Base-by-base conservation (phyloP, 2,888 invertebrate genomes). In the Clitarchus hookeri region DNA sequence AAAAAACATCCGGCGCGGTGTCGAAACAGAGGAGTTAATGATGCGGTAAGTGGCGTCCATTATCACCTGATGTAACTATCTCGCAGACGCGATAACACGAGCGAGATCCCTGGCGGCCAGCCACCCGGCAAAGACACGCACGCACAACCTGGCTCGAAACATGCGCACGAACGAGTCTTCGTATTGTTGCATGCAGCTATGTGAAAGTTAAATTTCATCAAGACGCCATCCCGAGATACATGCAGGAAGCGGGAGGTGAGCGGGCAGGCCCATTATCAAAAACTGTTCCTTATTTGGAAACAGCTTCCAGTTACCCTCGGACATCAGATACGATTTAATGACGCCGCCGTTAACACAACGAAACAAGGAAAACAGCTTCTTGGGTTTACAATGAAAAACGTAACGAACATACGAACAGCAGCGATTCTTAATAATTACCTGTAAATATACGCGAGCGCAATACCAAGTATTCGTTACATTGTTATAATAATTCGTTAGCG, bases 1-100 rank as follows among this genome's bases (percentile, higher is more conserved):
- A 8, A 23, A 65, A 1, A 65, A 11, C 8, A 8, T 16, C 65
- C 13, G 8, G 65, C 19, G 65, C 19, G 8, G n/a, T 65, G 8
- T 65, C 65, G 65, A 65, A 65, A 65, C 65, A 65, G 23, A 65
- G 65, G 65, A 65, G 65, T 65, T 65, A 65, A 65, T 65, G 65
- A 65, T 65, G 65, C 65, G 65, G 12, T 65, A 65, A 65, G 23
- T n/a, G 65, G 65, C 19, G n/a, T 23, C n/a, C 65, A 65, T 65
- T 65, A 65, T 6, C 65, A n/a, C 65, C 65, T n/a, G 65, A 65
- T 65, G 65, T n/a, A n/a, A 65, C 16, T 0, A 65, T 65, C 23
- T 65, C 23, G n/a, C 65, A 19, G 65, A 23, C 11, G 65, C 23
- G 65, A 65, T 65, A 65, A 65, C 53, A 65, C 65, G 8, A n/a